Conservation (phyloP, 23 tunicate species). For the Phallusia fumigata region DNA sequence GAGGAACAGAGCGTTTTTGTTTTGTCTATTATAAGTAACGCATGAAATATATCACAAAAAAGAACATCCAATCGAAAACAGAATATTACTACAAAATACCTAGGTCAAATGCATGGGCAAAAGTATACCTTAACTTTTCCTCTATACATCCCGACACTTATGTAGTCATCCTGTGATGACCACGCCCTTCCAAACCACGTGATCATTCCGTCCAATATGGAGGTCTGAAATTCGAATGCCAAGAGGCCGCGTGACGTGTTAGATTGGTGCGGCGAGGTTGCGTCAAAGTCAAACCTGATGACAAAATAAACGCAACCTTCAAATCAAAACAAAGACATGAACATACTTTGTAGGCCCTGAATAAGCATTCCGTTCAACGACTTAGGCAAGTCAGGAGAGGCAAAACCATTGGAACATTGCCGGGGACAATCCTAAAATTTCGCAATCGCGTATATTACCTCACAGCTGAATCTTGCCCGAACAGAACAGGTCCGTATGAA, state of each 20-base stretch:
- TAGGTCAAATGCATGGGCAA: not conserved
- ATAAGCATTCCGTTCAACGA: too few species aligned
- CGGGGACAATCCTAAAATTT: too few species aligned
- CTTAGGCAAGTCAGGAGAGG: too few species aligned
- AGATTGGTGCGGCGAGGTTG: not conserved
- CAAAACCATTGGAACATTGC: too few species aligned
- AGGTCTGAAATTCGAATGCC: not conserved
- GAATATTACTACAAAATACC: not conserved
- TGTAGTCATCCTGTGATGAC: slow-evolving; percentile 27
- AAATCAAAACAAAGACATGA: not conserved
- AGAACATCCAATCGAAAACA: too few species aligned
- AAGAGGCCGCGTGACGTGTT: not conserved
- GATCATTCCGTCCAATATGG: slow-evolving; percentile 1
- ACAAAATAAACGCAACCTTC: not conserved
- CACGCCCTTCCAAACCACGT: slow-evolving; percentile 20
- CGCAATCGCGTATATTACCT: too few species aligned
- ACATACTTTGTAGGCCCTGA: not conserved
- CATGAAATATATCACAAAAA: too few species aligned
- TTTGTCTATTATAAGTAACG: too few species aligned
- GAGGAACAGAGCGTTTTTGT: too few species aligned
- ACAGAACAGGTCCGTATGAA: not conserved
- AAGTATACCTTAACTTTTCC: slow-evolving; percentile 19
- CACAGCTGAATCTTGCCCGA: not conserved
- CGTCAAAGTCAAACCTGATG: not conserved
- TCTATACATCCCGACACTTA: not conserved